Evolutionary conservation across 2,797 vertebrate species (phyloP), one percentile per base, ranked within the genome.

Genomic region (Leptoclinus maculatus): DNA sequence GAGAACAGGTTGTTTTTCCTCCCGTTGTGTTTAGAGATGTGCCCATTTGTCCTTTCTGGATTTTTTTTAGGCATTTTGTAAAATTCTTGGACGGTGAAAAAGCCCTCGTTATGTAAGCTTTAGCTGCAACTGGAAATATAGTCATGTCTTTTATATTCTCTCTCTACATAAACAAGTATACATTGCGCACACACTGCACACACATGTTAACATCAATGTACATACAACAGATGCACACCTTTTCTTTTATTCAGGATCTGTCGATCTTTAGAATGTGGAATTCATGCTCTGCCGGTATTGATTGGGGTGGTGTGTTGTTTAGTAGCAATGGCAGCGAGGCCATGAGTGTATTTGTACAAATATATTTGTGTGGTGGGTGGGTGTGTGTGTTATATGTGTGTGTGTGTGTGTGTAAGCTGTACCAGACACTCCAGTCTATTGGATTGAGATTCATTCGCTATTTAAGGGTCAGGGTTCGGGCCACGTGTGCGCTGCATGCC

Each of bases 391-490:
- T 81, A 43, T 82, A 65, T 82, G 47, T 82, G 58, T 81, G 57
- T 88, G 84, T 78, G 64, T 76, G 64, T 86, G 81, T 83, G 83
- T 79, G 84, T 47, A 74, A 23, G 82, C 81, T 80, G 86, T 84
- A 88, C 57, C 87, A 94, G 94, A 95, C 94, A 95, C 95, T 96
- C 93, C 92, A 97, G 97, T 98, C 97, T 96, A 98, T 98, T 97
- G 96, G 94, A 98, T 98, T 96, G 97, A 98, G 96, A 99, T 99
- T 98, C 97, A 97, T 97, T 96, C 92, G 95, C 97, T 97, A 98
- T 99, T 99, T 99, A 97, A 95, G 96, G 97, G 98, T 98, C 97
- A 98, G 94, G 96, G 97, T 96, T 96, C 96, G 72, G 93, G 94
- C 95, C 93, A 93, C 73, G 21, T 92, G 93, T 91, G 94, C 90